Evolutionary conservation across 1,140 invertebrate species (phyloP).

Genomic region (Patella vulgata): DNA sequence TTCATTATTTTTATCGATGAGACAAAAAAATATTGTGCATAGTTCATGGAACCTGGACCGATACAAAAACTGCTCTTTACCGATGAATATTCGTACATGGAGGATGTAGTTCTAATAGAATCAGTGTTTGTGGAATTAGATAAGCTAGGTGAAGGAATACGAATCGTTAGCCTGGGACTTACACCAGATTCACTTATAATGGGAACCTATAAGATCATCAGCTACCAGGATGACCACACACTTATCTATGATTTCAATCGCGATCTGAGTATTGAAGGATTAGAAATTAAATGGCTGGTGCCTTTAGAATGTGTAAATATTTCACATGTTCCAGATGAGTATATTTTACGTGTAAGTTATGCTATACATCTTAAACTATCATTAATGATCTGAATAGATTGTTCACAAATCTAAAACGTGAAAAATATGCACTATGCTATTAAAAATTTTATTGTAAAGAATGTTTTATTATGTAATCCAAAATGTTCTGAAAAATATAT

Average conservation of each 20-base stretch:
- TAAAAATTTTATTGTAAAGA: too few relatives aligned
- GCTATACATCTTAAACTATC: too few relatives aligned
- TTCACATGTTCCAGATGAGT: background rate
- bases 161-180: background rate
- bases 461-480: too few relatives aligned
- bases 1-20: too few relatives aligned
- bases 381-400: too few relatives aligned
- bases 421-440: too few relatives aligned
- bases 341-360: background rate
- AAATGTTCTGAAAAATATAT: too few relatives aligned
- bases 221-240: too few relatives aligned
- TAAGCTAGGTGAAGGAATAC: constrained; percentile 1
- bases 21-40: too few relatives aligned
- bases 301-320: background rate
- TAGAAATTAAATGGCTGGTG: background rate
- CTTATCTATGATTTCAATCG: background rate
- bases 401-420: too few relatives aligned
- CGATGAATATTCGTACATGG: background rate
- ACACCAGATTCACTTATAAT: constrained; percentile 1
- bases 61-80: background rate
- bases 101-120: constrained; percentile 1
- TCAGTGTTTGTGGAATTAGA: constrained; percentile 3
- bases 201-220: background rate
- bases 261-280: background rate
- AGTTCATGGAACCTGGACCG: background rate